Percentiles rank a stretch among this genome's conserved stretches.
Evolutionary conservation across 2,888 invertebrate genomes (phyloP).

Genomic region (Xestobium rufovillosum): DNA sequence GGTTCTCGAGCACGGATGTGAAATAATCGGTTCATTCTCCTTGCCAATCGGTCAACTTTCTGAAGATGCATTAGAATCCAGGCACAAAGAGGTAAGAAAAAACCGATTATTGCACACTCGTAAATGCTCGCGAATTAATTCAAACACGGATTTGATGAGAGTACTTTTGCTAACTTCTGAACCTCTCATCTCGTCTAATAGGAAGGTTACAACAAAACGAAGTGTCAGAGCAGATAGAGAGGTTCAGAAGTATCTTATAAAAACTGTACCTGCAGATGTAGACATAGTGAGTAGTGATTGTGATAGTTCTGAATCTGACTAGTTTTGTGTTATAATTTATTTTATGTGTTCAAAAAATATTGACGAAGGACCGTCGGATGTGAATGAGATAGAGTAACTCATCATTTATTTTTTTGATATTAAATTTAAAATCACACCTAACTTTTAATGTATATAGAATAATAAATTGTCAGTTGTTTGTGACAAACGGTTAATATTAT

Average conservation of each 20-base stretch:
- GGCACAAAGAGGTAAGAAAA: conserved; percentile 1
- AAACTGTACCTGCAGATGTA: not conserved
- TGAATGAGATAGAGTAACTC: too few species aligned
- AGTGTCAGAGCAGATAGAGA: conserved; percentile 3
- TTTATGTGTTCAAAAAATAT: too few species aligned
- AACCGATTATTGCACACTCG: conserved; percentile 2
- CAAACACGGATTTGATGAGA: not conserved
- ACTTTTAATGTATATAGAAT: too few species aligned
- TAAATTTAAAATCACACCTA: not conserved
- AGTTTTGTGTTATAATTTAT: too few species aligned
- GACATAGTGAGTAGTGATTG: not conserved
- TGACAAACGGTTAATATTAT: too few species aligned
- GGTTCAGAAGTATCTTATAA: conserved; percentile 1
- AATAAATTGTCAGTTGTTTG: too few species aligned
- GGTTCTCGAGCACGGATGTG: conserved; percentile 2
- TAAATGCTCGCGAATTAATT: conserved; percentile 1
- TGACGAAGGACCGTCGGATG: too few species aligned
- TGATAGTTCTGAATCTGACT: not conserved
- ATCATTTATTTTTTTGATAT: too few species aligned
- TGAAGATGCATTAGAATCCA: conserved; percentile 1
- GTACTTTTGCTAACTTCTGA: conserved; percentile 1
- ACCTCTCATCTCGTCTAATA: not conserved
- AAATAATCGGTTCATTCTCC: conserved; percentile 1
- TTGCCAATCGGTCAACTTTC: conserved; percentile 2
- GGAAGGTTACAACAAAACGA: not conserved